Conservation (phyloP, 2,797 vertebrate genomes). For the Sebastes elongatus region DNA sequence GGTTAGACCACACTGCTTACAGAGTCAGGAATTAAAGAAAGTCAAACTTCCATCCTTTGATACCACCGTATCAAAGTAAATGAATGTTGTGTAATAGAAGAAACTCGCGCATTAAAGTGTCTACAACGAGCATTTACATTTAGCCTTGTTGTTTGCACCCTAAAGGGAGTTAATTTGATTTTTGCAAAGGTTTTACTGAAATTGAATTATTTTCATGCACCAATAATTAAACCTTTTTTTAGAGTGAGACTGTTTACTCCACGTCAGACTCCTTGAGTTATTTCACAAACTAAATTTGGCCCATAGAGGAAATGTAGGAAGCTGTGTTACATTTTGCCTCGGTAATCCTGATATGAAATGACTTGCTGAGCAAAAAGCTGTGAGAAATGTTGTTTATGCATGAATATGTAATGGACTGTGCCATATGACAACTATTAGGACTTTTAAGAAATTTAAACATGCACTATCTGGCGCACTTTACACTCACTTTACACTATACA, state of each 20-base stretch:
- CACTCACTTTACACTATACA: too few species aligned
- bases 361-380: constrained; percentile 16
- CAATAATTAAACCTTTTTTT: constrained; percentile 15
- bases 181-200: constrained; percentile 19
- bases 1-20: constrained; percentile 36
- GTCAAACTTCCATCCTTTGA: constrained; percentile 11
- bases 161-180: constrained; percentile 14
- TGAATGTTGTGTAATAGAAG: not conserved
- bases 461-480: too few species aligned
- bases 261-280: not conserved
- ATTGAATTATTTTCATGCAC: constrained; percentile 13
- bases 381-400: constrained; percentile 18
- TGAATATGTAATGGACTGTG: constrained; percentile 11
- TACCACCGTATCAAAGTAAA: constrained; percentile 27
- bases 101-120: not conserved
- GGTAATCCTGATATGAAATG: constrained; percentile 6
- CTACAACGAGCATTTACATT: not conserved
- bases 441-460: too few species aligned
- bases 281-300: not conserved
- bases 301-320: not conserved
- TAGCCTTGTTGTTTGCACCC: not conserved
- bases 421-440: not conserved
- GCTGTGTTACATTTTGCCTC: not conserved
- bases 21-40: not conserved
- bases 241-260: not conserved